Percentiles rank a stretch among this genome's conserved stretches.
These are phyloP conservation scores for Caenorhabditis briggsae DNA, from an alignment of 1,140 invertebrate genomes.

Conservation along the genomic window DNA sequence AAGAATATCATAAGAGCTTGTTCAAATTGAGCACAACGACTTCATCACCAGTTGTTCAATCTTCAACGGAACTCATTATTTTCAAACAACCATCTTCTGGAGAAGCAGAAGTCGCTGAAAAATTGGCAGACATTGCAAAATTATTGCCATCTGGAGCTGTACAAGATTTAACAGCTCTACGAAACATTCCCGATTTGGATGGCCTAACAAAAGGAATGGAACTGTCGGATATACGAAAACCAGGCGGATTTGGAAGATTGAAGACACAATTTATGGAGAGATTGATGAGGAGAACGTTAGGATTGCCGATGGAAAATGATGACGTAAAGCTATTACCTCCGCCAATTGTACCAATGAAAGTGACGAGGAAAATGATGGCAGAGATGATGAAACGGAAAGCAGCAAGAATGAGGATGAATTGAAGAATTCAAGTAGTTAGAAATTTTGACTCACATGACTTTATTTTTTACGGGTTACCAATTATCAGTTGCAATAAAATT, in stretches of 20 bases:
- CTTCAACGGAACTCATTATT: slow-evolving; percentile 30
- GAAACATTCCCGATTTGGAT: slow-evolving; percentile 72
- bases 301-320: slow-evolving; percentile 54
- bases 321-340: slow-evolving; percentile 45
- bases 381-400: slow-evolving; percentile 52
- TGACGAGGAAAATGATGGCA: slow-evolving; percentile 61
- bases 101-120: slow-evolving; percentile 40
- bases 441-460: not conserved
- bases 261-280: slow-evolving; percentile 73
- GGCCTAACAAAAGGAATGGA: slow-evolving; percentile 73
- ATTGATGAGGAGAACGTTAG: slow-evolving; percentile 64
- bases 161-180: slow-evolving; percentile 66
- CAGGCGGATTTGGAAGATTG: slow-evolving; percentile 70
- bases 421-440: slow-evolving; percentile 26
- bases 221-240: slow-evolving; percentile 71
- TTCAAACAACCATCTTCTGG: slow-evolving; percentile 55
- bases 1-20: slow-evolving; percentile 39
- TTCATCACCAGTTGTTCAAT: not conserved
- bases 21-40: slow-evolving; percentile 19
- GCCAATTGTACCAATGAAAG: slow-evolving; percentile 67
- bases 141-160: slow-evolving; percentile 67
- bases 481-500: not conserved
- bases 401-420: slow-evolving; percentile 32
- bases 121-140: slow-evolving; percentile 55
- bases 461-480: slow-evolving; percentile 9